Conservation (phyloP, 2,888 invertebrate species). For the Dynastes maya region DNA sequence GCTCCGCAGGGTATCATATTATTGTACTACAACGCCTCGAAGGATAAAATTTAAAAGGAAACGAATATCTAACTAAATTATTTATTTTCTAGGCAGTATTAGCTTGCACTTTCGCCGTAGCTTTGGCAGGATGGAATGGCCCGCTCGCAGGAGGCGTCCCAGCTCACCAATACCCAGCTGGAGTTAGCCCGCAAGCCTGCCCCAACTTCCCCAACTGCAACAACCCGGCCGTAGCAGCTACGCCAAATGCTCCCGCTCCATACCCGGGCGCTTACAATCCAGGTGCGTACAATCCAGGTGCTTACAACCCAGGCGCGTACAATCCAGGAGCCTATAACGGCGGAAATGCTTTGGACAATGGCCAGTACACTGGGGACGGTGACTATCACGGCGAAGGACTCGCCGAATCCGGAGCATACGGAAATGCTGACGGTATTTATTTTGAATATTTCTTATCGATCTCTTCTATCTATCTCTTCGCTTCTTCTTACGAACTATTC, state of each 20-base stretch:
- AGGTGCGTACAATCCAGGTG: slow-evolving; percentile 54
- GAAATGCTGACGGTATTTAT: slow-evolving; percentile 58
- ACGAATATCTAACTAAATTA: background rate
- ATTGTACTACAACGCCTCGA: too few species aligned
- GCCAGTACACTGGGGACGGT: slow-evolving; percentile 68
- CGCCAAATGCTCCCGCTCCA: slow-evolving; percentile 62
- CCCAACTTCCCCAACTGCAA: slow-evolving; percentile 69
- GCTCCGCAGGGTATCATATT: too few species aligned
- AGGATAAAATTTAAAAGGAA: background rate
- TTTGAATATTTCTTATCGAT: slow-evolving; percentile 10
- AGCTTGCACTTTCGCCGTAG: slow-evolving; percentile 64
- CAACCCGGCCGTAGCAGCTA: slow-evolving; percentile 68
- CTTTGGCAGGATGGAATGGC: slow-evolving; percentile 67
- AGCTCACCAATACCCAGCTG: slow-evolving; percentile 67
- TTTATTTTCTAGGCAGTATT: slow-evolving; percentile 63
- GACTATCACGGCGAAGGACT: slow-evolving; percentile 70
- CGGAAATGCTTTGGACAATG: slow-evolving; percentile 63
- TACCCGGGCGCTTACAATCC: slow-evolving; percentile 54
- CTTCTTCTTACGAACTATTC: slow-evolving; percentile 18
- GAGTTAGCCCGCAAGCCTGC: slow-evolving; percentile 69
- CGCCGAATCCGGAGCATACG: slow-evolving; percentile 68
- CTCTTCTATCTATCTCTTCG: slow-evolving; percentile 14
- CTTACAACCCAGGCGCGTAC: slow-evolving; percentile 53
- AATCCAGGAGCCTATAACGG: slow-evolving; percentile 54
- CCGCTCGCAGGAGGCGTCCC: slow-evolving; percentile 69